A percentile compares a stretch with the other conserved stretches of the same genome.
Conservation (phyloP, 2,888 invertebrate genomes). For the Meteorus cinctellus region DNA sequence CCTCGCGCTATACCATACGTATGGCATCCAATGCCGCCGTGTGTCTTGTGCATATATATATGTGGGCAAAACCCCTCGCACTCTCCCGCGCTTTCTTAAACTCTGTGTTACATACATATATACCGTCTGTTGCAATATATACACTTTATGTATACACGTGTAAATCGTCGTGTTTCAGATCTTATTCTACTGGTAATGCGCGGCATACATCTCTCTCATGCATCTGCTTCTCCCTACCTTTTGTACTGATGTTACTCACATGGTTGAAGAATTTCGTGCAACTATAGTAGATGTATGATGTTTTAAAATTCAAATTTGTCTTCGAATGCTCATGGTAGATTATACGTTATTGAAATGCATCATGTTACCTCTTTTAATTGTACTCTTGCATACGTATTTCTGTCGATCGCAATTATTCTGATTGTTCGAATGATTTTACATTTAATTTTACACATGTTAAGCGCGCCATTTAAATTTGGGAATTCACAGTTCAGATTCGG, state of each 20-base stretch:
- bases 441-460: no score
- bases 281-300: neutral
- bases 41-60: conserved; percentile 33
- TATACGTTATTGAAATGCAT: no score
- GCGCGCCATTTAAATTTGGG: no score
- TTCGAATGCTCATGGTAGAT: no score
- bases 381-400: no score
- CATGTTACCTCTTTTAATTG: no score
- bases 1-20: conserved; percentile 48
- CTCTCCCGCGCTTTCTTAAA: conserved; percentile 12
- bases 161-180: conserved; percentile 65
- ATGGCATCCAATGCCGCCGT: conserved; percentile 19
- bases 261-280: neutral
- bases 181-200: conserved; percentile 57
- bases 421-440: no score
- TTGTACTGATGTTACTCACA: neutral
- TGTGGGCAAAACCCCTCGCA: conserved; percentile 7
- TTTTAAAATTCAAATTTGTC: no score
- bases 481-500: no score
- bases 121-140: no score
- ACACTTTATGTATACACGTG: conserved; percentile 59
- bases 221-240: neutral
- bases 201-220: conserved; percentile 26
- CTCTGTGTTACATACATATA: no score
- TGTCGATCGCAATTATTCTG: no score